Evolutionary conservation across 2,797 vertebrate genomes (phyloP).

Genomic region (Chelonia mydas): DNA sequence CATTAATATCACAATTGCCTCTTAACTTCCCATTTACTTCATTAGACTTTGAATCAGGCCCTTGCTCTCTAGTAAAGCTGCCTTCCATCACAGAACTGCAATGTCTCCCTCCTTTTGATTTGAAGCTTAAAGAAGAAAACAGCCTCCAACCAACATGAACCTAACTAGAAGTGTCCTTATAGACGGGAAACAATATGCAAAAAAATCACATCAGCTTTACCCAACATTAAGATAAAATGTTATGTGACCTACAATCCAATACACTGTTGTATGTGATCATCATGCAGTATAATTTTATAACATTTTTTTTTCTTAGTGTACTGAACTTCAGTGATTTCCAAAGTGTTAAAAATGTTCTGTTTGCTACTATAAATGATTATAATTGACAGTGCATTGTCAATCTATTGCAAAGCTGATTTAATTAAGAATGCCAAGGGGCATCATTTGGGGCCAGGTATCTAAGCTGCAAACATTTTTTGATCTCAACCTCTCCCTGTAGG

Average conservation of each 20-base stretch:
- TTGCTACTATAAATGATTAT: slow-evolving; percentile 92
- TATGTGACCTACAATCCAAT: slow-evolving; percentile 29
- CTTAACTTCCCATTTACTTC: background rate
- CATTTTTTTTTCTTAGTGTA: slow-evolving; percentile 22
- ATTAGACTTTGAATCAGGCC: slow-evolving; percentile 28
- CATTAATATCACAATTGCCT: slow-evolving; percentile 4
- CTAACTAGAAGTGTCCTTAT: background rate
- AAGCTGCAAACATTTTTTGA: slow-evolving; percentile 87
- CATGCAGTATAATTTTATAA: slow-evolving; percentile 43
- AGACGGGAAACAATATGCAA: slow-evolving; percentile 31
- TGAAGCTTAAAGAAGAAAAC: slow-evolving; percentile 23
- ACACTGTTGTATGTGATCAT: slow-evolving; percentile 38
- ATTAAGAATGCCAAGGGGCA: slow-evolving; percentile 94
- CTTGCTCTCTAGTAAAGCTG: slow-evolving; percentile 22
- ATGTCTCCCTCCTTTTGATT: background rate
- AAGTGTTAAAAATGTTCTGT: slow-evolving; percentile 75
- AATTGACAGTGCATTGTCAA: slow-evolving; percentile 92
- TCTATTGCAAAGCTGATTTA: slow-evolving; percentile 89
- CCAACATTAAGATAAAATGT: slow-evolving; percentile 45
- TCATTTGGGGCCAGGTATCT: slow-evolving; percentile 92
- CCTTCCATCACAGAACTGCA: background rate
- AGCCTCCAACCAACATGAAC: slow-evolving; percentile 12
- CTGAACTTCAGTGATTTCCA: slow-evolving; percentile 65
- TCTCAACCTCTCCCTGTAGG: slow-evolving; percentile 90
- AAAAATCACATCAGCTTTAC: slow-evolving; percentile 30